Evolutionary conservation across 2,797 vertebrate species (phyloP), one percentile per base, ranked within the genome.

Genomic region (Uromys caudimaculatus): DNA sequence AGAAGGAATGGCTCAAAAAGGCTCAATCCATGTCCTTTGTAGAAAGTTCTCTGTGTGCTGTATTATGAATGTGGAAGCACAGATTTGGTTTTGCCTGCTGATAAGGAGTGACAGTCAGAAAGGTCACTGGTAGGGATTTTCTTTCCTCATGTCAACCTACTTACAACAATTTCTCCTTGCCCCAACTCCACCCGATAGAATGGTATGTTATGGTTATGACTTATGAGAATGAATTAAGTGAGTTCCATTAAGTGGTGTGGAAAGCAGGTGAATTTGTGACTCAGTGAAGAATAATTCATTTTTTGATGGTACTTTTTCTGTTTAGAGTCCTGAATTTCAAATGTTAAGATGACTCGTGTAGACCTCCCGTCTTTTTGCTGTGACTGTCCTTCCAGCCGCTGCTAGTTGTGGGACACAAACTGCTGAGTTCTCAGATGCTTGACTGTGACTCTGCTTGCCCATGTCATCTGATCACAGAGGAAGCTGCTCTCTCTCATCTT

Each of bases 101-200:
- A 77, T 85, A 12, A 19, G n/a, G 44, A 91, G 50, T 77, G 11
- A 81, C 94, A 32, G 88, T 82, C 52, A 86, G 78, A 56, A 81
- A 94, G 44, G 62, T 21, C 75, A 50, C 10, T 82, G 41, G 41
- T 12, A 85, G 13, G 1, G 7, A 12, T 54, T 86, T 96, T 62
- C 76, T 95, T 97, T 84, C 78, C 62, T 94, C 76, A 3, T 92
- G 86, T 17, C 58, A 85, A 47, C 87, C 32, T 88, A 73, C 47
- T 77, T 84, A 67, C 0, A 91, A 79, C 1, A 77, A 64, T 10
- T 94, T 94, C 84, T 95, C 38, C 1, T 83, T 76, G 60, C 67
- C 35, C 56, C 91, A 41, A 95, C 89, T 44, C 60, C 5, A 94
- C 2, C 50, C 92, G 71, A 5, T 69, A 86, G 69, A 60, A 77